Percentiles rank a stretch among this genome's conserved stretches.
phyloP scores from a whole-genome alignment of 2,113 vertebrate species.

The Euleptes europaea region DNA sequence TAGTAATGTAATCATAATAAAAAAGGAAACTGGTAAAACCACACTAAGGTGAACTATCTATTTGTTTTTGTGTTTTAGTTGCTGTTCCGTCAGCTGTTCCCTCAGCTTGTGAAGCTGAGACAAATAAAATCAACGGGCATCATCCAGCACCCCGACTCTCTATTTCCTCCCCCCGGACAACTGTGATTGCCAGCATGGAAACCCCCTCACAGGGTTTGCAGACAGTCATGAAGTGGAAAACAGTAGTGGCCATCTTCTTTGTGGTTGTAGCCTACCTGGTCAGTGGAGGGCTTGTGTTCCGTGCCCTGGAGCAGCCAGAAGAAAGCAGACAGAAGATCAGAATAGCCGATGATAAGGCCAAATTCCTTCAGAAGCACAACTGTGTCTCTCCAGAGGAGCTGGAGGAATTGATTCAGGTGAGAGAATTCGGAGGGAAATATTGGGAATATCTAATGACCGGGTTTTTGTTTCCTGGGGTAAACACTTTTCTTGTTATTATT shows the following conservation, averaged over 20 bases:
- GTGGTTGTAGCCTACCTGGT: slow-evolving; percentile 94
- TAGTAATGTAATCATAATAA: neutral
- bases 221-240: slow-evolving; percentile 98
- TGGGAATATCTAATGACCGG: neutral
- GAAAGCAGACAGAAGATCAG: slow-evolving; percentile 91
- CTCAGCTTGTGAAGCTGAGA: slow-evolving; percentile 78
- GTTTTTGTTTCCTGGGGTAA: neutral
- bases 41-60: neutral
- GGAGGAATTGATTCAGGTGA: slow-evolving; percentile 91
- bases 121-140: slow-evolving; percentile 81
- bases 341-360: slow-evolving; percentile 88
- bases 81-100: slow-evolving; percentile 87
- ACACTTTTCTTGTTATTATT: neutral
- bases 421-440: accelerated
- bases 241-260: slow-evolving; percentile 91
- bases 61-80: slow-evolving; percentile 76
- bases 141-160: slow-evolving; percentile 83
- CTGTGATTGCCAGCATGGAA: slow-evolving; percentile 91
- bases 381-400: slow-evolving; percentile 88
- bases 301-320: slow-evolving; percentile 89
- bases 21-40: neutral
- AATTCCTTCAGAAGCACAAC: slow-evolving; percentile 85
- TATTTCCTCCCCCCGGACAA: slow-evolving; percentile 83
- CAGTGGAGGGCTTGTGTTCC: slow-evolving; percentile 88
- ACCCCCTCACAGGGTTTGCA: slow-evolving; percentile 78